Percentiles rank a stretch among this genome's conserved stretches.
Evolutionary conservation across 2,113 vertebrate genomes (phyloP).

Genomic region (Trematomus loennbergii): DNA sequence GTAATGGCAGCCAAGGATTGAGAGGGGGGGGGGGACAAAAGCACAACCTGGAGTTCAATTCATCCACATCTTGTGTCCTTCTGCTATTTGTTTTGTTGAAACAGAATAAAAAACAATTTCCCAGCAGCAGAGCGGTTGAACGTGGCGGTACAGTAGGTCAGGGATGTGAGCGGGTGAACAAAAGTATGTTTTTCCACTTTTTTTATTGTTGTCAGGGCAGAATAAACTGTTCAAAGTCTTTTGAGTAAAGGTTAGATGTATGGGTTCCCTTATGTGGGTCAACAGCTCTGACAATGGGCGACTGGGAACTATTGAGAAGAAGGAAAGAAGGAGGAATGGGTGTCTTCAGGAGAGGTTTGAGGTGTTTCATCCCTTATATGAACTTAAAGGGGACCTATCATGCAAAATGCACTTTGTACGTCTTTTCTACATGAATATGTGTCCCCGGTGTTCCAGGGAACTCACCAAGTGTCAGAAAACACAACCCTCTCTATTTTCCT

Average conservation of each 20-base stretch:
- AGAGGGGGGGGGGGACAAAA: conserved; percentile 11
- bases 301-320: not conserved
- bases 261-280: conserved; percentile 4
- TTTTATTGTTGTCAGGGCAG: not conserved
- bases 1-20: conserved; percentile 31
- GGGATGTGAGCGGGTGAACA: not conserved
- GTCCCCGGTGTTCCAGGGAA: no score
- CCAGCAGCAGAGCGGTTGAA: not conserved
- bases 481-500: no score
- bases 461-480: no score
- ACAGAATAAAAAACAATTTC: not conserved
- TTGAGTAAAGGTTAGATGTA: not conserved
- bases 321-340: not conserved
- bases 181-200: not conserved
- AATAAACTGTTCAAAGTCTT: not conserved
- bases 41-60: conserved; percentile 44
- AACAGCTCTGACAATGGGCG: not conserved
- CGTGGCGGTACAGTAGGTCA: not conserved
- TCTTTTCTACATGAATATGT: no score
- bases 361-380: no score
- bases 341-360: no score
- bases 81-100: conserved; percentile 8
- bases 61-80: conserved; percentile 4
- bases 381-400: no score
- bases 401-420: no score